phyloP scores from a whole-genome alignment of 2,113 vertebrate genomes.

The Nettapus auritus region DNA sequence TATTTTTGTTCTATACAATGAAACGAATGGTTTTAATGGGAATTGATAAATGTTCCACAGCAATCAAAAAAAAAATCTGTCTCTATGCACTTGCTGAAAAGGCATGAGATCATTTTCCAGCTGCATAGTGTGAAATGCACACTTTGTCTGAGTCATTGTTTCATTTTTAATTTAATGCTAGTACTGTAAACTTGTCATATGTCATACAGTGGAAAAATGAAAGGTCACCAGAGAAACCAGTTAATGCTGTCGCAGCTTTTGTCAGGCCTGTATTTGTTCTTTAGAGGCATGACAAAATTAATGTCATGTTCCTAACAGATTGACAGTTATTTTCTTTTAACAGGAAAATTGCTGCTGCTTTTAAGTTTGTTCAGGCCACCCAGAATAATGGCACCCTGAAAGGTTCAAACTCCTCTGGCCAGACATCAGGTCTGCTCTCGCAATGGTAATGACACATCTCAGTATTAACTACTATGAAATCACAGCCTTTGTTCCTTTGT shows the following conservation, averaged over 20 bases:
- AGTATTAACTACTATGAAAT: not conserved
- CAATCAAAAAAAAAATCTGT: not conserved
- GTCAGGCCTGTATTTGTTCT: not conserved
- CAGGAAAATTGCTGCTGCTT: slow-evolving; percentile 97
- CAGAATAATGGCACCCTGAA: slow-evolving; percentile 96
- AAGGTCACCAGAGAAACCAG: not conserved
- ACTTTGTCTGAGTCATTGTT: not conserved
- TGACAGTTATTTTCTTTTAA: slow-evolving; percentile 58
- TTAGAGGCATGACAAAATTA: not conserved
- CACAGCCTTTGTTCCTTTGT: not conserved
- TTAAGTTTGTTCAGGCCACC: slow-evolving; percentile 95
- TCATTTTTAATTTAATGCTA: slow-evolving; percentile 8
- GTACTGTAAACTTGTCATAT: not conserved
- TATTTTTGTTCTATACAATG: not conserved
- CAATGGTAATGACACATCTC: slow-evolving; percentile 87
- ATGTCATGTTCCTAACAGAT: not conserved
- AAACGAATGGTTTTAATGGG: not conserved
- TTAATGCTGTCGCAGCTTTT: not conserved
- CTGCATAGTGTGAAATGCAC: not conserved
- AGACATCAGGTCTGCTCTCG: slow-evolving; percentile 88
- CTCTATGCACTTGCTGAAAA: not conserved
- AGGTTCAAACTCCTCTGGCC: slow-evolving; percentile 89
- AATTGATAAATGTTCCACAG: not conserved
- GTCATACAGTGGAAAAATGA: not conserved
- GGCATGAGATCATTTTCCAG: not conserved